These are phyloP conservation scores for Eupithecia inturbata DNA, from an alignment of 2,888 invertebrate species.

Conservation along the genomic window DNA sequence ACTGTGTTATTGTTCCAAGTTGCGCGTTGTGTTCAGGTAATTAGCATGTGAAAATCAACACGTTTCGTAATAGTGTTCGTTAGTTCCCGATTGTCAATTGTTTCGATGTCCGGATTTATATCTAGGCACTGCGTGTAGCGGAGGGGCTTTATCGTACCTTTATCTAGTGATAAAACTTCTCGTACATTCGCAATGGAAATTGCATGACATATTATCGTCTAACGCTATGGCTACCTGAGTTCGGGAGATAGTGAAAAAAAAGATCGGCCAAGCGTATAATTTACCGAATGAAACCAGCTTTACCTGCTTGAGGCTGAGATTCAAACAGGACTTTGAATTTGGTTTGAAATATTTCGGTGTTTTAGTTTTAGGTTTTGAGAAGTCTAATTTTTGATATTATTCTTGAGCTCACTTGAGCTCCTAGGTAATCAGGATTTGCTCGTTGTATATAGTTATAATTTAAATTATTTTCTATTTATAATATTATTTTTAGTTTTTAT, in stretches of 20 bases:
- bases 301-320: slow-evolving; percentile 38
- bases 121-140: slow-evolving; percentile 4
- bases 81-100: slow-evolving; percentile 28
- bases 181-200: slow-evolving; percentile 38
- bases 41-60: slow-evolving; percentile 46
- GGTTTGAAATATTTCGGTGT: slow-evolving; percentile 30
- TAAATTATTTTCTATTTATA: background rate
- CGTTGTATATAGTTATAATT: background rate
- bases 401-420: background rate
- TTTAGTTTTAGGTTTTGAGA: slow-evolving; percentile 12
- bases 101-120: slow-evolving; percentile 34
- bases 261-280: slow-evolving; percentile 42
- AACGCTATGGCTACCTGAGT: slow-evolving; percentile 42
- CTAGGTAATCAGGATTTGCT: background rate
- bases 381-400: background rate
- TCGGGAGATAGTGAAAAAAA: slow-evolving; percentile 43
- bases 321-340: slow-evolving; percentile 33
- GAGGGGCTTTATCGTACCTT: slow-evolving; percentile 36
- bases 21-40: slow-evolving; percentile 46
- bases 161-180: slow-evolving; percentile 42
- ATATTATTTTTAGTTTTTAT: background rate
- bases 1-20: slow-evolving; percentile 57
- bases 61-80: slow-evolving; percentile 45
- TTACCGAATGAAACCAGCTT: slow-evolving; percentile 41
- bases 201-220: slow-evolving; percentile 39